Base-by-base conservation (phyloP, 2,797 vertebrate species). In the Brachyrhaphis roseni region DNA sequence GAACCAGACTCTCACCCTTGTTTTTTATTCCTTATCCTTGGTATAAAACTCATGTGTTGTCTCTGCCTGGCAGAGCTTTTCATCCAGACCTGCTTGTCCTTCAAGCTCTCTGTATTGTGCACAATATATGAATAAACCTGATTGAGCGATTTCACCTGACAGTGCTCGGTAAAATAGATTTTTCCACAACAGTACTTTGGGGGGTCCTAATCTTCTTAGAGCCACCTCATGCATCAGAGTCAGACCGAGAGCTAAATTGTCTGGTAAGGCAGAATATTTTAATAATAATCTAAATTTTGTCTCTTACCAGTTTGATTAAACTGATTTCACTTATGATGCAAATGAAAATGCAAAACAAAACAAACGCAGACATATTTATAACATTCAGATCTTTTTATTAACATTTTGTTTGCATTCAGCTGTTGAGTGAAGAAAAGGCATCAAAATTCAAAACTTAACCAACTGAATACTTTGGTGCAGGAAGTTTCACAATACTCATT, bases 381-480 rank as follows among this genome's bases (percentile, higher is more conserved):
- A n/a, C 2, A 43, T 41, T 66, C 39, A 43, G 23, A 70, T 70
- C 5, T 59, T 87, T 89, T 78, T 55, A 84, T 83, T 86, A 26
- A 39, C 82, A 78, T 81, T 76, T 0, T 76, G 76, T 87, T 88
- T 86, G 23, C 45, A 81, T 68, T 83, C 15, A 41, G 39, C 47
- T 75, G 85, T 55, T 71, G 1, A 62, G 49, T 72, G 85, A 31
- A 78, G 74, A 89, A 82, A 83, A 85, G 41, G 62, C 68, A 78
- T 51, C 28, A 55, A 55, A 78, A 75, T 46, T 78, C 31, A 74
- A 45, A 26, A 43, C 62, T 34, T 11, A 51, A 77, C 28, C 80
- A 28, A 53, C 46, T 41, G 6, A 80, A 70, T 41, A 55, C 76
- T 43, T 36, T 1, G 80, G 47, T 10, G 2, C 74, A 82, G 72